Evolutionary conservation across 2,797 vertebrate species (phyloP).

Genomic region (Melanotaenia boesemani): DNA sequence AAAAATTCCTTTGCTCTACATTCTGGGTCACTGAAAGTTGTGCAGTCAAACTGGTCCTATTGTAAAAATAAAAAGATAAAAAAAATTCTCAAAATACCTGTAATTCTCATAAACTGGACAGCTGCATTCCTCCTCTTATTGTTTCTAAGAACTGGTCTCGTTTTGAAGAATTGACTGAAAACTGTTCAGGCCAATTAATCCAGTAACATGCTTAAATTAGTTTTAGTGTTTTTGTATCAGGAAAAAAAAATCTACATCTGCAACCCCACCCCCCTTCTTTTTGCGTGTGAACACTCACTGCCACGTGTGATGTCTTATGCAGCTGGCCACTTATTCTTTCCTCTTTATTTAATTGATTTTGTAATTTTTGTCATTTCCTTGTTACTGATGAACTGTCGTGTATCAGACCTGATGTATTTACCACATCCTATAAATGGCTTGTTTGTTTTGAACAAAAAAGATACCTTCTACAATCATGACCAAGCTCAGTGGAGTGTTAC

Average conservation of each 20-base stretch:
- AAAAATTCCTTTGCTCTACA: conserved; percentile 35
- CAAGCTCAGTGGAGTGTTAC: conserved; percentile 54
- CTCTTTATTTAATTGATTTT: conserved; percentile 5
- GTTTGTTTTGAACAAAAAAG: conserved; percentile 46
- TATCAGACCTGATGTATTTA: conserved; percentile 44
- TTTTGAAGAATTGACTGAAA: conserved; percentile 1
- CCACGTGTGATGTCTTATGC: neutral
- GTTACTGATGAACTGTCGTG: conserved; percentile 32
- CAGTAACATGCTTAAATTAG: neutral
- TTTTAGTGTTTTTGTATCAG: neutral
- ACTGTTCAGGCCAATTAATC: neutral
- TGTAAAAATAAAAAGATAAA: conserved; percentile 38
- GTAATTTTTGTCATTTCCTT: conserved; percentile 26
- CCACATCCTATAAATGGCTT: conserved; percentile 39
- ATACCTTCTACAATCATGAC: conserved; percentile 54
- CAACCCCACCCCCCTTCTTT: neutral
- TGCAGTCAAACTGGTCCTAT: conserved; percentile 18
- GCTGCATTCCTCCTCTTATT: conserved; percentile 29
- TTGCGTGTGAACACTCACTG: neutral
- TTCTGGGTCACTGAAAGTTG: conserved; percentile 42
- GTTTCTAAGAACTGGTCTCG: conserved; percentile 32
- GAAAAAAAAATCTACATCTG: too few relatives aligned
- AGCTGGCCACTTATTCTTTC: neutral
- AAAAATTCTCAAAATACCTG: conserved; percentile 40
- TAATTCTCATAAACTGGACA: conserved; percentile 51